Evolutionary conservation across 2,113 vertebrate genomes (phyloP).

Genomic region (Philantomba maxwellii): DNA sequence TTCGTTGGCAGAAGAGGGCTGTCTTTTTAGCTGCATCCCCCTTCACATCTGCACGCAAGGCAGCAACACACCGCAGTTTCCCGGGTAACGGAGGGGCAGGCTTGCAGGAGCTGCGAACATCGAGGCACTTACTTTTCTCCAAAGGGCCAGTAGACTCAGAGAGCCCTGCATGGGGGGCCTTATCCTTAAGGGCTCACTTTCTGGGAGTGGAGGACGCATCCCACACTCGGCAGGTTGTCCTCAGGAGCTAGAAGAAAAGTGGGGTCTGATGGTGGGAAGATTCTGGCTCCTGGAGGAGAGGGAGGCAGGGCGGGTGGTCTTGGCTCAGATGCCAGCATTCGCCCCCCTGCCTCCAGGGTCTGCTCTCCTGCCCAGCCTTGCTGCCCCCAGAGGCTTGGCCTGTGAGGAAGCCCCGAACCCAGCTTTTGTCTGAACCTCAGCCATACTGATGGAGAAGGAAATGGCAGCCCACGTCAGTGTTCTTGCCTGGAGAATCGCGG

Average conservation of each 20-base stretch:
- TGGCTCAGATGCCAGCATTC: not conserved
- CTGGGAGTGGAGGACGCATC: not conserved
- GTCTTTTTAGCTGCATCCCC: not conserved
- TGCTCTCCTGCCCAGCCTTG: not conserved
- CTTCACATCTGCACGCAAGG: not conserved
- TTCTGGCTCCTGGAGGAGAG: not conserved
- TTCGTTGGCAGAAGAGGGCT: not conserved
- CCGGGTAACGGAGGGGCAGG: too few relatives aligned
- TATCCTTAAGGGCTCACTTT: not conserved
- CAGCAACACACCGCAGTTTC: not conserved
- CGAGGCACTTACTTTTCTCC: not conserved
- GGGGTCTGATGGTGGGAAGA: not conserved
- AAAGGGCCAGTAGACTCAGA: not conserved
- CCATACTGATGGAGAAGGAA: not conserved
- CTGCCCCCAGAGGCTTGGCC: not conserved
- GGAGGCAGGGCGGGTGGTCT: not conserved
- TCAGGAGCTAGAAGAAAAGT: not conserved
- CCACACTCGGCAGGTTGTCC: not conserved
- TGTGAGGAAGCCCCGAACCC: accelerated
- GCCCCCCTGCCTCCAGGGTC: not conserved
- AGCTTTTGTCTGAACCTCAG: not conserved
- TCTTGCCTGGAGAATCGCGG: not conserved
- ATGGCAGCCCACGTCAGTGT: not conserved
- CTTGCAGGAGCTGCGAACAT: not conserved
- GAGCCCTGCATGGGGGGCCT: not conserved